A percentile compares a stretch with the other conserved stretches of the same genome.
Evolutionary conservation across 2,113 vertebrate genomes (phyloP).

Genomic region (Indicator maculatus): DNA sequence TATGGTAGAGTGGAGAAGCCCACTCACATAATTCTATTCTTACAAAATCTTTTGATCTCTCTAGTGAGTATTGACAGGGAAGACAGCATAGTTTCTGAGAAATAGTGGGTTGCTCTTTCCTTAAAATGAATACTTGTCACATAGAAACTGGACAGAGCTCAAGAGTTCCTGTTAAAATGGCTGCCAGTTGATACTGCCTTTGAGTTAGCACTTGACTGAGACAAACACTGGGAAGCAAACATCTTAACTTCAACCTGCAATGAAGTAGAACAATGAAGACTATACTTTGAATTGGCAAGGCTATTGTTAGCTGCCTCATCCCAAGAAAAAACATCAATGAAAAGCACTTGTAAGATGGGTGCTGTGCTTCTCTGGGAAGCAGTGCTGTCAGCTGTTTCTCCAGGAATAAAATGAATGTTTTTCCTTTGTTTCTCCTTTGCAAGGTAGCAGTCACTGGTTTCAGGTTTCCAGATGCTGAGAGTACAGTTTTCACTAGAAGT

Average conservation of each 20-base stretch:
- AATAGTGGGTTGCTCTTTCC: not conserved
- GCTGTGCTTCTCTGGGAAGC: not conserved
- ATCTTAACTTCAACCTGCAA: not conserved
- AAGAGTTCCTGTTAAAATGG: not conserved
- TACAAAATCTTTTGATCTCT: not conserved
- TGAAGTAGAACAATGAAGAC: not conserved
- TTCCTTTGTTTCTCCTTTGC: not conserved
- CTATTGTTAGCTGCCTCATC: not conserved
- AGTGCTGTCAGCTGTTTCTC: not conserved
- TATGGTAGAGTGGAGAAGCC: not conserved
- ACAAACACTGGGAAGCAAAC: not conserved
- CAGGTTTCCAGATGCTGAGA: not conserved
- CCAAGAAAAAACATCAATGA: not conserved
- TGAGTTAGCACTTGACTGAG: not conserved
- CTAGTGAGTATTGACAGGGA: not conserved
- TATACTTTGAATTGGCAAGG: not conserved
- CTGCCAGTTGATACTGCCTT: not conserved
- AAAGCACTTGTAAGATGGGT: not conserved
- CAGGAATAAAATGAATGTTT: not conserved
- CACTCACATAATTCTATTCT: not conserved
- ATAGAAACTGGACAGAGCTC: not conserved
- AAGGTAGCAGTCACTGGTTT: not conserved
- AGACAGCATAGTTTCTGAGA: not conserved
- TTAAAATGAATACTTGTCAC: not conserved
- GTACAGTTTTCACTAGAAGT: not conserved